A percentile compares a stretch with the other conserved stretches of the same genome.
phyloP scores from a whole-genome alignment of 2,888 invertebrate genomes.

The Agrochola litura region DNA sequence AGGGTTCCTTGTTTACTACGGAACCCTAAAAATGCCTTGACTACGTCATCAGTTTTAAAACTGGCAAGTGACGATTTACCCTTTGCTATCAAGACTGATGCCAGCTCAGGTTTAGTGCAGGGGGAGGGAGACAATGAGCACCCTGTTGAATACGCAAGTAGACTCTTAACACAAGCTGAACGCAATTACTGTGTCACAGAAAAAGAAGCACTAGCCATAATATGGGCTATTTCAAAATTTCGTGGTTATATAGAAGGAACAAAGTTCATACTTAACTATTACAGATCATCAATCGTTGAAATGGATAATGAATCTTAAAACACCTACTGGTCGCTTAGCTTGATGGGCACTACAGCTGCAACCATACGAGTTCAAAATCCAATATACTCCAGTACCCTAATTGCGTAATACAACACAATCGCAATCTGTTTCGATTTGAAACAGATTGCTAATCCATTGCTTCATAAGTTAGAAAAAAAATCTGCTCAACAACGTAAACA shows the following conservation, averaged over 20 bases:
- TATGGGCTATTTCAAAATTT: conserved; percentile 11
- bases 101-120: conserved; percentile 8
- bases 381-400: conserved; percentile 6
- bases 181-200: conserved; percentile 8
- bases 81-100: not conserved
- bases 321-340: conserved; percentile 2
- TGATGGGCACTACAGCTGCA: conserved; percentile 1
- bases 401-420: too few species aligned
- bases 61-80: too few species aligned
- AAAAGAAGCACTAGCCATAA: conserved; percentile 13
- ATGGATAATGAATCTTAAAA: conserved; percentile 11
- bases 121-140: not conserved
- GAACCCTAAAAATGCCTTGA: too few species aligned
- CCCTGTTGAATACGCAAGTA: not conserved
- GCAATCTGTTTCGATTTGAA: too few species aligned
- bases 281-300: not conserved
- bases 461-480: too few species aligned
- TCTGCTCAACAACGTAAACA: too few species aligned
- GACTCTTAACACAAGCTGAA: not conserved
- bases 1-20: too few species aligned
- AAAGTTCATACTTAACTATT: too few species aligned
- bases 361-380: conserved; percentile 8
- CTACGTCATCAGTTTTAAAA: too few species aligned
- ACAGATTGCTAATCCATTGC: too few species aligned
- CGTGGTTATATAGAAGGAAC: not conserved